Base-by-base conservation (phyloP, 1,140 invertebrate genomes). In the Drosophila ogumai region DNA sequence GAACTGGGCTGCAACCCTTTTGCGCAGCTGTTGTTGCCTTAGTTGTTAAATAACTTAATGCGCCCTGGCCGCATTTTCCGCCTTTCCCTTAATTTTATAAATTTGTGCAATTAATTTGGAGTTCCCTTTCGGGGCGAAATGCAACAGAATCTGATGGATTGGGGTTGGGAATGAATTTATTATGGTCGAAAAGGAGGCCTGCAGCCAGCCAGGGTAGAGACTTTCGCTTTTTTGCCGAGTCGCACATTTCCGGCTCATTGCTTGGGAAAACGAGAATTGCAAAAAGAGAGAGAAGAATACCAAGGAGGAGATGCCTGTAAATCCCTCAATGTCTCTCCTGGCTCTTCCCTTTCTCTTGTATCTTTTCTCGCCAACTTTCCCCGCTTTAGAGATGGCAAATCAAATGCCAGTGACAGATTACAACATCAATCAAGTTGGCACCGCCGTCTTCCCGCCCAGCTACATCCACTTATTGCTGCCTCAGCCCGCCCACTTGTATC, bases 351-450 rank as follows among this genome's bases (percentile, higher is more conserved):
- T 8, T 34, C 5, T 32, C 13, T 8, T 1, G 12, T 25, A 28
- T 25, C 36, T 49, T 9, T 32, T 41, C 44, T 34, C 22, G 56
- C 32, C 22, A 17, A 19, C 46, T 38, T 36, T 44, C 28, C 9
- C 46, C 38, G 50, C 47, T 46, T 31, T 31, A 22, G 50, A 74
- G 71, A 74, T 75, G 71, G 67, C 74, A 90, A 85, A 88, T 84
- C 85, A 88, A 79, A 88, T 90, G 81, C 85, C 64, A 80, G 84
- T 88, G 80, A 88, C 85, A 84, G 79, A 88, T 82, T 88, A 88
- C 78, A 75, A 58, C 78, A 90, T 90, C 85, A 80, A 90, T 85
- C 85, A 81, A 85, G 77, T 64, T 81, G 82, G 55, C 82, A 71
- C 72, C 61, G 63, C 72, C 61, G 63, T 61, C 50, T 50, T 41